Conservation (phyloP, 1,140 invertebrate species). For the Ips nitidus region DNA sequence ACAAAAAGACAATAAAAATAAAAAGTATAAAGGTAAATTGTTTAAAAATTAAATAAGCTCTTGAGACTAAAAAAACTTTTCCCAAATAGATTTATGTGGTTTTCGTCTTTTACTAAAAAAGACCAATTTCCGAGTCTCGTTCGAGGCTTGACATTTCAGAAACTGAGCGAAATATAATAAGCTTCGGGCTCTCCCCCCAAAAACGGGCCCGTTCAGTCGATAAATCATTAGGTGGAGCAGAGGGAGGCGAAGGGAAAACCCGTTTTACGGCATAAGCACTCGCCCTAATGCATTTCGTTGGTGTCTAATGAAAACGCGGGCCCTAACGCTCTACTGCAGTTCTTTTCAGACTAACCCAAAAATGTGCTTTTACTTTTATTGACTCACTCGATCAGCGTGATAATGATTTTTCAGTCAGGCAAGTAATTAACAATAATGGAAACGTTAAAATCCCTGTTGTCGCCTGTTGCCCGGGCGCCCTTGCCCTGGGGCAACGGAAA, state of each 20-base stretch:
- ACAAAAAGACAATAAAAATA: too few relatives aligned
- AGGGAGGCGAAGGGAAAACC: constrained; percentile 12
- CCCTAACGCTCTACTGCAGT: background rate
- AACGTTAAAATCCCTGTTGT: background rate
- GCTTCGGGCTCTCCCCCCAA: constrained; percentile 20
- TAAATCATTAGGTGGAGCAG: constrained; percentile 30
- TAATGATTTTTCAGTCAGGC: background rate
- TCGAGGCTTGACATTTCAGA: constrained; percentile 21
- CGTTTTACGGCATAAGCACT: constrained; percentile 28
- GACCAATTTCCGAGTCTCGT: constrained; percentile 21
- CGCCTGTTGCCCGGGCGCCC: background rate
- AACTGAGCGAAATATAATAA: constrained; percentile 31
- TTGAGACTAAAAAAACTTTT: too few relatives aligned
- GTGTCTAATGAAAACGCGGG: constrained; percentile 25
- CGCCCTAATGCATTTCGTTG: constrained; percentile 30
- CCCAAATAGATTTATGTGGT: too few relatives aligned
- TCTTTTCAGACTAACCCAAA: too few relatives aligned
- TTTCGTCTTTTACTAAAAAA: too few relatives aligned
- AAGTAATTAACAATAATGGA: background rate
- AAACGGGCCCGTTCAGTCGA: constrained; percentile 32
- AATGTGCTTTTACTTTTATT: too few relatives aligned
- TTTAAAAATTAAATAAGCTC: too few relatives aligned
- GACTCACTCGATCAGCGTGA: background rate
- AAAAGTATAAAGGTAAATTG: too few relatives aligned
- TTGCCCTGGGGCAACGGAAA: constrained; percentile 22